Percentiles rank a stretch among this genome's conserved stretches.
Evolutionary conservation across 2,888 invertebrate species (phyloP).

Genomic region (Pilophorus perplexus): DNA sequence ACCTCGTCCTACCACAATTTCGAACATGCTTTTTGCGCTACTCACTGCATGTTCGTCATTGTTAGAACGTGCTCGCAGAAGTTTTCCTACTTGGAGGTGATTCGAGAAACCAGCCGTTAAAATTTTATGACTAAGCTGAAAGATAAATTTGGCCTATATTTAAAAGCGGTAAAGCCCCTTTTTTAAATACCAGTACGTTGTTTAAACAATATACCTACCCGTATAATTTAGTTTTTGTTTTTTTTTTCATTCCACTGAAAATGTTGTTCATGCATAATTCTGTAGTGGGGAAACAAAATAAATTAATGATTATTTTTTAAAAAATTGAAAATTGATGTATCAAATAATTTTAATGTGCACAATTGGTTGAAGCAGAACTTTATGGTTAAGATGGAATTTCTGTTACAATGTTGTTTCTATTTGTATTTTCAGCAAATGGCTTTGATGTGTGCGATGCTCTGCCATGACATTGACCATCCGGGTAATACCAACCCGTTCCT

Average conservation of each 20-base stretch:
- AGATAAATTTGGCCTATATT: no score
- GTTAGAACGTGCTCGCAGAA: constrained; percentile 34
- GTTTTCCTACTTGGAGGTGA: constrained; percentile 54
- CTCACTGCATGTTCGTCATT: constrained; percentile 59
- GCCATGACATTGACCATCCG: constrained; percentile 64
- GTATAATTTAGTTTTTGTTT: not conserved
- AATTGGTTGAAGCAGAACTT: no score
- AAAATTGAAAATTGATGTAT: no score
- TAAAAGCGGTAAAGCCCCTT: no score
- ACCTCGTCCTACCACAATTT: constrained; percentile 62
- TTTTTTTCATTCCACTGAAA: not conserved
- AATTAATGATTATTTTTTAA: constrained; percentile 42
- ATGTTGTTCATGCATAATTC: not conserved
- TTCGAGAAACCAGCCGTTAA: not conserved
- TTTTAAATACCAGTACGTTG: no score
- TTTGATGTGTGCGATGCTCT: constrained; percentile 59
- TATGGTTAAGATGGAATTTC: no score
- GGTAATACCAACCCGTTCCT: constrained; percentile 64
- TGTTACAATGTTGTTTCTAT: not conserved
- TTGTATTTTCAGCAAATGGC: constrained; percentile 54
- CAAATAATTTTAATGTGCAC: no score
- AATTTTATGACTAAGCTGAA: no score
- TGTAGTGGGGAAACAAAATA: not conserved
- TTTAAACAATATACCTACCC: no score
- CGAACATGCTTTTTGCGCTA: constrained; percentile 63